Evolutionary conservation across 92 coral and sea anemone species (phyloP).

Genomic region (Siderastrea radians): DNA sequence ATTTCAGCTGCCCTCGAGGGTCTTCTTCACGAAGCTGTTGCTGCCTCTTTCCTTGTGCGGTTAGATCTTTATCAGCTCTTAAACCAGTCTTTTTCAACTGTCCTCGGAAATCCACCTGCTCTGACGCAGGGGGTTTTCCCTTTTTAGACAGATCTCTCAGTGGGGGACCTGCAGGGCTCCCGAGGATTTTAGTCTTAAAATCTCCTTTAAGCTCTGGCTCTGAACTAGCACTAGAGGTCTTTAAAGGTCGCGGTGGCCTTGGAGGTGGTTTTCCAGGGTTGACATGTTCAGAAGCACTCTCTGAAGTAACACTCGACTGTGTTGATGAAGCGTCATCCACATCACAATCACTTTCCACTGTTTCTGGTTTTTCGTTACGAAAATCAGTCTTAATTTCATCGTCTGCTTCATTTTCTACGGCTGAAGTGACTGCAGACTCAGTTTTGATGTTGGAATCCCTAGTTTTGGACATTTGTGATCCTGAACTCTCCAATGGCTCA

Average conservation of each 20-base stretch:
- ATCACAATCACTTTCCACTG: conserved; percentile 33
- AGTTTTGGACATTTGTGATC: conserved; percentile 24
- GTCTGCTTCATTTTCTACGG: conserved; percentile 39
- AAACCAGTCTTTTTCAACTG: conserved; percentile 79
- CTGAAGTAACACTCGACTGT: conserved; percentile 45
- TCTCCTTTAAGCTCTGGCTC: conserved; percentile 32
- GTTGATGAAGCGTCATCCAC: conserved; percentile 55
- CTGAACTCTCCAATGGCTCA: not conserved
- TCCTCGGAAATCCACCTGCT: conserved; percentile 83
- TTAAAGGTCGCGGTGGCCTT: conserved; percentile 21
- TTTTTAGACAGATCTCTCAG: conserved; percentile 49
- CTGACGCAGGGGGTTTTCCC: conserved; percentile 37
- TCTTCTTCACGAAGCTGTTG: conserved; percentile 17
- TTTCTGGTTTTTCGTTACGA: conserved; percentile 25
- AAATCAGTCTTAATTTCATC: not conserved
- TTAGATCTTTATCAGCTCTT: conserved; percentile 49
- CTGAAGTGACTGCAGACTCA: conserved; percentile 50
- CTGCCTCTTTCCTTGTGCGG: conserved; percentile 38
- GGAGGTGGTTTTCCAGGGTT: conserved; percentile 33
- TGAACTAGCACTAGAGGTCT: conserved; percentile 5
- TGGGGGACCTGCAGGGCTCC: conserved; percentile 18
- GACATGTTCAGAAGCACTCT: conserved; percentile 44
- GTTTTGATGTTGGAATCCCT: conserved; percentile 43
- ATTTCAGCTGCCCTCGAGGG: conserved; percentile 52
- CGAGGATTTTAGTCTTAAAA: conserved; percentile 39